Evolutionary conservation across 2,888 invertebrate genomes (phyloP).

Genomic region (Thera britannica): DNA sequence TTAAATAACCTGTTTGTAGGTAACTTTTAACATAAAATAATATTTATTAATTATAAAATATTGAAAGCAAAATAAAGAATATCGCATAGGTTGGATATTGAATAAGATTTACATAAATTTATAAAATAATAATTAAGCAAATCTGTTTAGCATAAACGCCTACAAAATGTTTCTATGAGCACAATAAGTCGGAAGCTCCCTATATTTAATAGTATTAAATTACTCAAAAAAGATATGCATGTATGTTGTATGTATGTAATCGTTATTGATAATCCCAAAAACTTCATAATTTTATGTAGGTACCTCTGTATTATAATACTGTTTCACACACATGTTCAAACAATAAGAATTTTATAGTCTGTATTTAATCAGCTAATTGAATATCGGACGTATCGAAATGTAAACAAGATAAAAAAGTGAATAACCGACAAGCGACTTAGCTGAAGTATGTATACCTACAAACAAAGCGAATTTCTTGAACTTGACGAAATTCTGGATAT

Average conservation of each 20-base stretch:
- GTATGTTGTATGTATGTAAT: not conserved
- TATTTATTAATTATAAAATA: too few relatives aligned
- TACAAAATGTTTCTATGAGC: not conserved
- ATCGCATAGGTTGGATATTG: not conserved
- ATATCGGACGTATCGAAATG: slow-evolving; percentile 6
- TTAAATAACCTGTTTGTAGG: too few relatives aligned
- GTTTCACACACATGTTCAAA: not conserved
- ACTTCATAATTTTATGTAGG: not conserved
- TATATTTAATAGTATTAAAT: not conserved
- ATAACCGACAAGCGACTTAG: slow-evolving; percentile 16
- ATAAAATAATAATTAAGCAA: not conserved
- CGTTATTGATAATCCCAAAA: not conserved
- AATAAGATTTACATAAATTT: not conserved
- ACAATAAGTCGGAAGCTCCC: not conserved
- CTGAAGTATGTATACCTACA: not conserved
- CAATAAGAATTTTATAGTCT: slow-evolving; percentile 7
- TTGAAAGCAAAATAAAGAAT: too few relatives aligned
- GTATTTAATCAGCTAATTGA: slow-evolving; percentile 24
- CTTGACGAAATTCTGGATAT: not conserved
- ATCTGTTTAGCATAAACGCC: not conserved
- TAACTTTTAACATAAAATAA: too few relatives aligned
- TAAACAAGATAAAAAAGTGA: slow-evolving; percentile 26
- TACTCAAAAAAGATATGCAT: not conserved
- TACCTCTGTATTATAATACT: not conserved
- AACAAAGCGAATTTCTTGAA: slow-evolving; percentile 1